Conservation (phyloP, 2,113 vertebrate species). For the Nesoenas mayeri region DNA sequence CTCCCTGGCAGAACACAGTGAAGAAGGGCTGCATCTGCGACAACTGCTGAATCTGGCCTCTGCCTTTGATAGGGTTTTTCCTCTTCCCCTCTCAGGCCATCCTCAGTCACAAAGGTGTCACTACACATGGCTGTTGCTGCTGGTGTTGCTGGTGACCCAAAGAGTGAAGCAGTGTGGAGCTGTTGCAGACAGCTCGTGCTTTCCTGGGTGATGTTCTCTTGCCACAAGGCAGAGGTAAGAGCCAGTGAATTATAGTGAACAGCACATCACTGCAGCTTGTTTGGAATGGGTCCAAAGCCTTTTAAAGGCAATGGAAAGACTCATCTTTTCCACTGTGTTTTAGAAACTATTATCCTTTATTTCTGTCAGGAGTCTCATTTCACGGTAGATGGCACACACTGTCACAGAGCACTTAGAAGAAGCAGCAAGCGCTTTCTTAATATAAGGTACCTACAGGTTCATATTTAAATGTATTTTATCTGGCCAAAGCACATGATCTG, state of each 20-base stretch:
- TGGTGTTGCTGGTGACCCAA: not conserved
- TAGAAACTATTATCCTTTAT: not conserved
- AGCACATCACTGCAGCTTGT: not conserved
- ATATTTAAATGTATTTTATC: not conserved
- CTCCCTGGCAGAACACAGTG: fast-evolving
- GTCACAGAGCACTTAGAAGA: not conserved
- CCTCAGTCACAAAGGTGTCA: not conserved
- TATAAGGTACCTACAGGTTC: not conserved
- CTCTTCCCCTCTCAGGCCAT: not conserved
- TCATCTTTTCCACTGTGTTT: not conserved
- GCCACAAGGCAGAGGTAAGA: not conserved
- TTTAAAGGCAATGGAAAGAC: conserved; percentile 28
- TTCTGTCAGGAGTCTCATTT: not conserved
- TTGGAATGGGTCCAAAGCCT: not conserved
- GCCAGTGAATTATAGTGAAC: not conserved
- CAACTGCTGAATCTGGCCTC: not conserved
- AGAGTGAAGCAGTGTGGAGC: not conserved
- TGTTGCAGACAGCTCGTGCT: fast-evolving
- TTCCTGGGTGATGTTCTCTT: not conserved
- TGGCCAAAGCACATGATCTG: not conserved
- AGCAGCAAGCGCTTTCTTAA: not conserved
- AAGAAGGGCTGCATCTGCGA: not conserved
- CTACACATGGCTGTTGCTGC: fast-evolving
- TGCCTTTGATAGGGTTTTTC: not conserved
- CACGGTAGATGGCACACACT: not conserved